Conservation (phyloP, 2,797 vertebrate species). For the Silurus lanzhouensis region DNA sequence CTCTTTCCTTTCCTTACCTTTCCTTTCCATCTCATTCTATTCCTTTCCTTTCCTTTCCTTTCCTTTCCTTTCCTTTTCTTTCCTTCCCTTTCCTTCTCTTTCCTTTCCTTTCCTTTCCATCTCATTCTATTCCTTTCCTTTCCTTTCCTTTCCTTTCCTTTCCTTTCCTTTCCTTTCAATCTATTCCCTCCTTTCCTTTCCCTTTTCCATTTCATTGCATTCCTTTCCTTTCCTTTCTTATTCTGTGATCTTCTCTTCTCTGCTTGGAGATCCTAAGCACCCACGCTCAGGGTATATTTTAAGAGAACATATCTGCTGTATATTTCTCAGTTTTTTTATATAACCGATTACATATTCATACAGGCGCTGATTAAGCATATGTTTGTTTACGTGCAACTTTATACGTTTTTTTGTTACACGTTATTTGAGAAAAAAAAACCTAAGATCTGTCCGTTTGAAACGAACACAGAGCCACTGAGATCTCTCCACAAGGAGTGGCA, state of each 20-base stretch:
- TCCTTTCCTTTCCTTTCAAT: too few species aligned
- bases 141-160: background rate
- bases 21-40: background rate
- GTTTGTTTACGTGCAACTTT: background rate
- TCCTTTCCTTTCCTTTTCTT: background rate
- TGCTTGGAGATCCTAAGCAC: background rate
- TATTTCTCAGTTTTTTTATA: background rate
- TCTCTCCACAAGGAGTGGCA: background rate
- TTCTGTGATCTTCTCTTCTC: background rate
- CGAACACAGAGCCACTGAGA: background rate
- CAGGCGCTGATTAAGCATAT: background rate
- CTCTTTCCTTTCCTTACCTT: too few species aligned
- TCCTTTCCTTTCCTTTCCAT: background rate
- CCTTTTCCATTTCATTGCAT: background rate
- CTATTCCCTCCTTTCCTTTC: background rate
- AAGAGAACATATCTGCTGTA: background rate
- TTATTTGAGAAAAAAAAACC: background rate
- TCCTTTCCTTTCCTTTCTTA: background rate
- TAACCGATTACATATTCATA: background rate
- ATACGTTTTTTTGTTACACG: too few species aligned
- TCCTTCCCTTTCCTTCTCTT: background rate
- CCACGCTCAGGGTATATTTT: background rate
- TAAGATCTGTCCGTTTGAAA: background rate
- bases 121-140: background rate
- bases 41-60: background rate